Evolutionary conservation across 64 coral and sea anemone species (phyloP), one percentile per base, ranked within the genome.

Genomic region (Catalaphyllia jardinei): DNA sequence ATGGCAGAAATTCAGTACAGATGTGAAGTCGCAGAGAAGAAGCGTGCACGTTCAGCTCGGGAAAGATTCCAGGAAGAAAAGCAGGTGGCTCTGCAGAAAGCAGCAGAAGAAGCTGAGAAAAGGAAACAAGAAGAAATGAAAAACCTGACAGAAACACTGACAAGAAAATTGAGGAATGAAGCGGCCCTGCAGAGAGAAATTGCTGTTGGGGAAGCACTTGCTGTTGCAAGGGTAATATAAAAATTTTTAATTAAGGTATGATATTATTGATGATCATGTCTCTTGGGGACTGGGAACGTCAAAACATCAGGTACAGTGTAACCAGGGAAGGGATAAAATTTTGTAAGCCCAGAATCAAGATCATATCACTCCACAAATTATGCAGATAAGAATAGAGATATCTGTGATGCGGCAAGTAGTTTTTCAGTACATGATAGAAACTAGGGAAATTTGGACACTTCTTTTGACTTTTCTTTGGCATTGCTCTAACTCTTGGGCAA

Each of bases 21-120:
- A 22, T 98, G 93, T 76, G 88, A 98, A 29, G 88, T 98, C 31
- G 96, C 96, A 28, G 96, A 98, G 79, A 98, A 98, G 39, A 98
- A 98, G 83, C 91, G 96, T 52, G 71, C 87, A n/a, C 82, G 96
- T 72, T 87, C 87, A 27, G 87, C 88, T 20, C 89, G 51, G 63
- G 90, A 93, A 69, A 80, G 83, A 82, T 95, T 79, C 64, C 78
- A 95, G 73, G 52, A 77, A 65, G 93, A 98, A 74, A 93, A 95
- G 64, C 29, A 29, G 15, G 74, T 77, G 10, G 93, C 96, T 60
- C 79, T 98, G n/a, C 24, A 77, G 52, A 88, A 82, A 77, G 91
- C 91, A 76, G 87, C 83, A 19, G 74, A 89, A 77, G 86, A 83
- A 81, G 91, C 82, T 61, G 93, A 95, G 69, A 79, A 88, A 91